A percentile compares a stretch with the other conserved stretches of the same genome.
These are phyloP conservation scores for Lycaena phlaeas DNA, from an alignment of 2,888 invertebrate species.

Conservation along the genomic window DNA sequence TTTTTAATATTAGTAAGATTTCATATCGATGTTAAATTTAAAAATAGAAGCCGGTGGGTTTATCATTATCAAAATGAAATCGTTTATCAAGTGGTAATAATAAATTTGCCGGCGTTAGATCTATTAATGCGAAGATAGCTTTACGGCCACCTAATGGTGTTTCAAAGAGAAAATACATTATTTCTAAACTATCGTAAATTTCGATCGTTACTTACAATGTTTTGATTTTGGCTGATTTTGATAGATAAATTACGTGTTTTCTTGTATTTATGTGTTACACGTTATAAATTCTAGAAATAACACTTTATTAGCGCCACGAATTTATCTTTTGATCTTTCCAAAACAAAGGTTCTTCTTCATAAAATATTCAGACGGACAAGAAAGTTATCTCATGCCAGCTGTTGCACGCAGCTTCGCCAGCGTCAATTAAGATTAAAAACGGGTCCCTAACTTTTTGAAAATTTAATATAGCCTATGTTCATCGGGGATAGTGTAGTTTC, in stretches of 20 bases:
- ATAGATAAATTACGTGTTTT: background rate
- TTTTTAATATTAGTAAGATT: too few species aligned
- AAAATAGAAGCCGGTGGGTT: background rate
- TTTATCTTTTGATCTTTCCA: too few species aligned
- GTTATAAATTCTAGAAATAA: background rate
- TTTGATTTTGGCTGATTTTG: background rate
- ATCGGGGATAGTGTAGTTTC: too few species aligned
- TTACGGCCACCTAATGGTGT: background rate
- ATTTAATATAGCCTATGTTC: too few species aligned
- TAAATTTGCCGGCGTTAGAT: slow-evolving; percentile 10
- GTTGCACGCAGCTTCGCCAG: too few species aligned
- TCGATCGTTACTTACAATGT: too few species aligned
- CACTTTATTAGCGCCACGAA: background rate
- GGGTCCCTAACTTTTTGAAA: too few species aligned
- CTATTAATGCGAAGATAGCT: background rate
- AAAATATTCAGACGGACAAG: too few species aligned
- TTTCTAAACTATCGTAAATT: slow-evolving; percentile 3
- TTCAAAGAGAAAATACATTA: background rate
- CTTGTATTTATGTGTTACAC: background rate
- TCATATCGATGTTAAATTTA: background rate
- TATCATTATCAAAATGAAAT: slow-evolving; percentile 10
- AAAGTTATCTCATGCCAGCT: too few species aligned
- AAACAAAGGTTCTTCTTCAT: too few species aligned
- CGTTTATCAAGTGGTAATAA: slow-evolving; percentile 14
- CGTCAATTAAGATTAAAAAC: too few species aligned